Evolutionary conservation across 2,113 vertebrate species (phyloP), one percentile per base, ranked within the genome.

Genomic region (Thamnaconus septentrionalis): DNA sequence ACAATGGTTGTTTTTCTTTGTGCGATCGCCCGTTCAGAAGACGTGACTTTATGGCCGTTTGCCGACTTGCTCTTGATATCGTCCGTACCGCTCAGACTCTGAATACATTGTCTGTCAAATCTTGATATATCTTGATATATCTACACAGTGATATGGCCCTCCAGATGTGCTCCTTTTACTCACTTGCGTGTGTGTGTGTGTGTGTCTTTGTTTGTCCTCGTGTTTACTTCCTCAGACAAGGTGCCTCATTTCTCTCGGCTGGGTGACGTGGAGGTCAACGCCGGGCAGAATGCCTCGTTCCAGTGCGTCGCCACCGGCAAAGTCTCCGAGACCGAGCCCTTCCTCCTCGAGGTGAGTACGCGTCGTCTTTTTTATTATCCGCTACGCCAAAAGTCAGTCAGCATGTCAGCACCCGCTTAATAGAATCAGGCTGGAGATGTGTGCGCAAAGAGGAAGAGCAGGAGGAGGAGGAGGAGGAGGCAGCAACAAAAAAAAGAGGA

Each of bases 241-340:
- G 94, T 95, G 0, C 93, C 96, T 6, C 94, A 97, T 75, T 97
- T 97, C 87, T 95, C 93, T 53, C 93, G 94, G 70, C 90, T 97
- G 80, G 94, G 94, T 0, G 95, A 97, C 0, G 94, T 96, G 79
- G 96, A 97, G 86, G 94, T 96, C 67, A 97, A 97, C 0, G 94
- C 94, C 0, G 96, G 94, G 56, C 96, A 97, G 84, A 97, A 97
- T 0, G 94, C 94, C 59, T 94, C 94, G 0, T 97, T 97, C 90
- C 95, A 95, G 85, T 97, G 96, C 0, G 92, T 95, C 80, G 95
- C 94, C 0, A 92, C 94, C 0, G 95, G 94, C 67, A 91, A 94
- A 56, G 92, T 94, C 0, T 85, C 91, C 0, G 94, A 96, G 78
- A 85, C 87, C 0, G 94, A 96, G 69, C 86, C 74, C 12, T 95